phyloP scores from a whole-genome alignment of 1,140 invertebrate genomes.

The Drosophila orena region DNA sequence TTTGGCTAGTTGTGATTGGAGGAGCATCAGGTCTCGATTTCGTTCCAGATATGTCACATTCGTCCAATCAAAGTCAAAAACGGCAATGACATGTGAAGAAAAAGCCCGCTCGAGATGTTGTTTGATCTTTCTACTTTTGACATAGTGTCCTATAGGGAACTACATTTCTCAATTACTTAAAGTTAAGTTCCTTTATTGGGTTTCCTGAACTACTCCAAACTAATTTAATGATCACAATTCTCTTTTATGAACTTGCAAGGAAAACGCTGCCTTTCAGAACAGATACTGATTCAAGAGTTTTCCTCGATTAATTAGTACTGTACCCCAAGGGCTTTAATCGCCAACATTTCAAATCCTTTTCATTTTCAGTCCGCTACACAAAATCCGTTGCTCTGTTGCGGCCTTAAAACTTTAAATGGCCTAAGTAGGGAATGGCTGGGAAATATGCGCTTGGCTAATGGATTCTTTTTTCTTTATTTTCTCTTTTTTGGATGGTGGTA shows the following conservation, averaged over 20 bases:
- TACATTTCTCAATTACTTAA: background rate
- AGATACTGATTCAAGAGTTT: background rate
- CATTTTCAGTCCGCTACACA: background rate
- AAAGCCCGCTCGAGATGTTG: background rate
- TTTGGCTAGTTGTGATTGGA: constrained; percentile 7
- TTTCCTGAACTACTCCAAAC: background rate
- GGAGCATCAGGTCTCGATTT: background rate
- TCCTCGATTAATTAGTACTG: background rate
- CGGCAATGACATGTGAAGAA: background rate
- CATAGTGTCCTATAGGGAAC: no score
- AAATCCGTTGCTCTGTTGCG: background rate
- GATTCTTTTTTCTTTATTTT: constrained; percentile 52
- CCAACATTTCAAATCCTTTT: constrained; percentile 4
- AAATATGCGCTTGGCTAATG: constrained; percentile 76
- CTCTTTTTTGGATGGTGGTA: constrained; percentile 42
- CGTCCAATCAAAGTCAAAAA: background rate
- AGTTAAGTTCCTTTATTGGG: no score
- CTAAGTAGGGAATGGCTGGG: constrained; percentile 58
- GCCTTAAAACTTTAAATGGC: constrained; percentile 63
- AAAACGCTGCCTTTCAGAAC: background rate
- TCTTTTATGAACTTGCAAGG: background rate
- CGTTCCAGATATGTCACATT: background rate
- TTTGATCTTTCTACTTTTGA: no score
- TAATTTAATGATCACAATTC: background rate
- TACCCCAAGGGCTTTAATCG: background rate